Evolutionary conservation across 2,888 invertebrate species (phyloP).

Genomic region (Plagiodera versicolora): DNA sequence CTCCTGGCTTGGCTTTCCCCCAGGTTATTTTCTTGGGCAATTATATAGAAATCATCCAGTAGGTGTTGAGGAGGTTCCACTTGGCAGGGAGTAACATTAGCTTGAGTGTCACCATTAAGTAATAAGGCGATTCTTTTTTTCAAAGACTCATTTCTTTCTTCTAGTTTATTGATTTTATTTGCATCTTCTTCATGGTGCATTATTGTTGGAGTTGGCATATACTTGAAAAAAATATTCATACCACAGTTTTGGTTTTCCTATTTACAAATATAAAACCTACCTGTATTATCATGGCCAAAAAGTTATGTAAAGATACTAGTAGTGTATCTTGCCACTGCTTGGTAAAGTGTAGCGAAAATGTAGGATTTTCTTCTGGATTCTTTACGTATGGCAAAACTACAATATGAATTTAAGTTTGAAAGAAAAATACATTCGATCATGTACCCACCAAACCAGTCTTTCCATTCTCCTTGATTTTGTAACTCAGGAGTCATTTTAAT

Average conservation of each 20-base stretch:
- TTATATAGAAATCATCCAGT: conserved; percentile 89
- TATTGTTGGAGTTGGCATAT: conserved; percentile 84
- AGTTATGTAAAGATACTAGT: conserved; percentile 87
- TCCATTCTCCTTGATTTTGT: conserved; percentile 90
- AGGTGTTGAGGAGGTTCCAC: conserved; percentile 76
- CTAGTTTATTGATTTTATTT: conserved; percentile 74
- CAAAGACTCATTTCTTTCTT: conserved; percentile 80
- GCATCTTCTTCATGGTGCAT: conserved; percentile 86
- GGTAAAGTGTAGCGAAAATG: conserved; percentile 86
- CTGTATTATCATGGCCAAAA: conserved; percentile 85
- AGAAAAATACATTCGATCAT: not conserved
- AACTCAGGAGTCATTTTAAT: conserved; percentile 83
- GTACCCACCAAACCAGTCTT: conserved; percentile 94
- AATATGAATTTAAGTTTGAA: not conserved
- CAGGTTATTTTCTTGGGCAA: conserved; percentile 72
- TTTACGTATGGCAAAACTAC: conserved; percentile 88
- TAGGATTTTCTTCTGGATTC: conserved; percentile 87
- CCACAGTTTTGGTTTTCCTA: no score
- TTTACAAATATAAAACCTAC: conserved; percentile 47
- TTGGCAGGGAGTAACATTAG: conserved; percentile 62
- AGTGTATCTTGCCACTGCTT: conserved; percentile 96
- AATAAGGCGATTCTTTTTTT: conserved; percentile 60
- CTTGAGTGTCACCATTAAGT: conserved; percentile 54
- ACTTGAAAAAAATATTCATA: conserved; percentile 57
- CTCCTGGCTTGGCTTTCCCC: conserved; percentile 73